Base-by-base conservation (phyloP, 2,888 invertebrate species). In the Chelonus formosanus region DNA sequence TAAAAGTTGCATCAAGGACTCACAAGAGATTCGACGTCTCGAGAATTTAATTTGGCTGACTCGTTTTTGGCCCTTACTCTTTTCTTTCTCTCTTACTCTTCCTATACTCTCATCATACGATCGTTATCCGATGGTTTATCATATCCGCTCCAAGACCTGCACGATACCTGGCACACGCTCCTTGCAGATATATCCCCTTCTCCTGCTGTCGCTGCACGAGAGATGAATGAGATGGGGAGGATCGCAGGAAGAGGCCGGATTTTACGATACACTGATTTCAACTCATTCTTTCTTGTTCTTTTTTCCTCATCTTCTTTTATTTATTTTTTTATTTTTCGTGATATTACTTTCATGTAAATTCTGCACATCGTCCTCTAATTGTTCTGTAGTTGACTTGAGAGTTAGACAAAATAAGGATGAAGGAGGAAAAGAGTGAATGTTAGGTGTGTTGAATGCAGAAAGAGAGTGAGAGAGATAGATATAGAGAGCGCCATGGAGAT, bases 111-210 rank as follows among this genome's bases (percentile, higher is more conserved):
- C 63, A 60, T 69, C 52, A 50, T 69, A 68, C 70, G 79, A 81
- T 81, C 75, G 77, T 80, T 81, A 81, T 81, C 80, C 76, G 77
- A 79, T 79, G 76, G 76, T 80, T 81, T 80, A 81, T 81, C 80
- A 81, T 80, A 80, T 81, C 80, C 78, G 73, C 68, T 70, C 70
- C 66, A 70, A 71, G 72, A 71, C 70, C 66, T 70, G 72, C 73
- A 70, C 68, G 69, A 71, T 66, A 67, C 67, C 69, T 63, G 60
- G 61, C 65, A 69, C 71, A 67, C 74, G 72, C 74, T 40, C 47
- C 67, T 71, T 67, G 70, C 69, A 69, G 67, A 68, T 71, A 70
- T 53, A 53, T 60, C 55, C 35, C 10, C 55, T 36, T 36, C 57
- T 57, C 47, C 43, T 52, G 43, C 43, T 57, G 59, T 57, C 44